Percentiles rank a stretch among this genome's conserved stretches.
These are phyloP conservation scores for Metaphire vulgaris DNA, from an alignment of 1,140 invertebrate species.

Conservation along the genomic window DNA sequence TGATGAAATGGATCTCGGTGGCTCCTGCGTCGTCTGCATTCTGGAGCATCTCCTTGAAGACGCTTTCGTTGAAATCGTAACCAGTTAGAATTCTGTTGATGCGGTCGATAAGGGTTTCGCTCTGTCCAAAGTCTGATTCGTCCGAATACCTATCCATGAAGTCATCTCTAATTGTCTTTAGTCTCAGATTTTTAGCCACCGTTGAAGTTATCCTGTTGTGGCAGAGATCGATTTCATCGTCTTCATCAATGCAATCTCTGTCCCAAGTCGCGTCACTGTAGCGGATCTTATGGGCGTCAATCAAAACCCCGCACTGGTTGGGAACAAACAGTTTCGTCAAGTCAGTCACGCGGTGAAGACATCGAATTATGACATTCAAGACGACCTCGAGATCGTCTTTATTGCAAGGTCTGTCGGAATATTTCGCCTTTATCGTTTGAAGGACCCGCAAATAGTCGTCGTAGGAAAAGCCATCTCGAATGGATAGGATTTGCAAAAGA, in stretches of 20 bases:
- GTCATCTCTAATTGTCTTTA: conserved; percentile 2
- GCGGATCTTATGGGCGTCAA: not conserved
- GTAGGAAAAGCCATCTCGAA: too few relatives aligned
- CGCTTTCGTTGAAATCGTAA: conserved; percentile 39
- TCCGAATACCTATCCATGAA: not conserved
- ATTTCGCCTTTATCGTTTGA: too few relatives aligned
- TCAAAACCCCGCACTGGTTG: conserved; percentile 1
- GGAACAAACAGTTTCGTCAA: not conserved
- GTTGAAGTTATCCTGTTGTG: not conserved
- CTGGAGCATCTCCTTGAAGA: conserved; percentile 40
- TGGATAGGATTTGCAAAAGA: too few relatives aligned
- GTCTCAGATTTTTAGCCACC: not conserved
- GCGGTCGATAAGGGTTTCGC: conserved; percentile 32
- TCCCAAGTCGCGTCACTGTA: conserved; percentile 10
- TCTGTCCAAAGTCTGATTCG: conserved; percentile 17
- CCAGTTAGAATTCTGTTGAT: conserved; percentile 38
- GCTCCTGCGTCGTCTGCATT: conserved; percentile 52
- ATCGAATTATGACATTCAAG: too few relatives aligned
- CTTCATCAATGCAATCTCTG: not conserved
- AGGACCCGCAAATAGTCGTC: too few relatives aligned
- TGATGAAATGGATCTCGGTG: conserved; percentile 38
- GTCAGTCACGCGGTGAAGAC: too few relatives aligned
- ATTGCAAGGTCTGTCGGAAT: too few relatives aligned
- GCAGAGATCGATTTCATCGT: too few relatives aligned
- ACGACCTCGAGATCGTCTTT: too few relatives aligned